These are phyloP conservation scores for Amblyraja radiata DNA, from an alignment of 2,797 vertebrate genomes.

Conservation along the genomic window DNA sequence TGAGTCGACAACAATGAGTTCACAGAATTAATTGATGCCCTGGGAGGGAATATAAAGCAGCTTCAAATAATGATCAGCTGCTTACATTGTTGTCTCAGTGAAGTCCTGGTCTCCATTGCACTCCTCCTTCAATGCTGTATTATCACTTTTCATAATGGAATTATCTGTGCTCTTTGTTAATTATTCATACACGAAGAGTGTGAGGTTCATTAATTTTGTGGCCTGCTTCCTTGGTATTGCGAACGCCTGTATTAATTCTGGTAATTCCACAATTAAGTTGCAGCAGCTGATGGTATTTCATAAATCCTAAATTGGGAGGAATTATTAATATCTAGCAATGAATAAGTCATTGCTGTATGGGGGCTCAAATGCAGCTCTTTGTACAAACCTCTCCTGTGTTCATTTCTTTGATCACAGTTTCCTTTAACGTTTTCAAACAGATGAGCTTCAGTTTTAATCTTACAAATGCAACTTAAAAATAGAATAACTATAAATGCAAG, in stretches of 20 bases:
- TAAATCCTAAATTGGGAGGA: slow-evolving; percentile 27
- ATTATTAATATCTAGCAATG: slow-evolving; percentile 16
- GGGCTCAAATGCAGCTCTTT: neutral
- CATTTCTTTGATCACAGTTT: slow-evolving; percentile 16
- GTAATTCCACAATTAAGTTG: slow-evolving; percentile 33
- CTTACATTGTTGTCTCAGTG: slow-evolving; percentile 46
- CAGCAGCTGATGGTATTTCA: slow-evolving; percentile 12
- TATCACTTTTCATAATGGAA: slow-evolving; percentile 44
- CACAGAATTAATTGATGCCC: slow-evolving; percentile 47
- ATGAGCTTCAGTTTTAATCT: neutral
- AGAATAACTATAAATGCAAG: slow-evolving; percentile 7
- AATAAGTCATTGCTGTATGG: slow-evolving; percentile 1
- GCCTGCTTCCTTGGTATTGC: neutral
- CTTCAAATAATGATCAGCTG: slow-evolving; percentile 46
- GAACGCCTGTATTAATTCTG: slow-evolving; percentile 5
- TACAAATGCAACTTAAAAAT: slow-evolving; percentile 4
- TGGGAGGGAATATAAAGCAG: slow-evolving; percentile 43
- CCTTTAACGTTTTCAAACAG: slow-evolving; percentile 9
- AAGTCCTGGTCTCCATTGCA: slow-evolving; percentile 45
- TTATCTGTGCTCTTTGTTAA: slow-evolving; percentile 43
- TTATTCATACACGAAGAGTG: slow-evolving; percentile 41
- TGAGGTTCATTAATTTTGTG: slow-evolving; percentile 27
- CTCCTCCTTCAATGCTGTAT: slow-evolving; percentile 43
- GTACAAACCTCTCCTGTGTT: neutral
- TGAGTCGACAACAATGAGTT: slow-evolving; percentile 47